phyloP scores from a whole-genome alignment of 2,113 vertebrate genomes.

The Microtus richardsoni region DNA sequence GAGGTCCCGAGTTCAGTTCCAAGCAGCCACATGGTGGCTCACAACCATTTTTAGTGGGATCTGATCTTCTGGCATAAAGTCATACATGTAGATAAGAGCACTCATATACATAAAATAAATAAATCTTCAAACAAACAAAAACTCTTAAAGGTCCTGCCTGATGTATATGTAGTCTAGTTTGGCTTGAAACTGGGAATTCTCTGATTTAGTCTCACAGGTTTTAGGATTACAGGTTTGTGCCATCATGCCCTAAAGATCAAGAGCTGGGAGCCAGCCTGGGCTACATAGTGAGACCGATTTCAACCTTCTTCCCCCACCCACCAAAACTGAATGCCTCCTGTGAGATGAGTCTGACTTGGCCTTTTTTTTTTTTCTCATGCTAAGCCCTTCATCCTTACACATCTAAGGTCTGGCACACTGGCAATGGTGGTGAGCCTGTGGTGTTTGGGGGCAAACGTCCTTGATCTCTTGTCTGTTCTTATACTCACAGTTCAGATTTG shows the following conservation, averaged over 20 bases:
- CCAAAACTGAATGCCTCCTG: not conserved
- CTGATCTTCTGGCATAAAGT: not conserved
- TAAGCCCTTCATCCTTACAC: no score
- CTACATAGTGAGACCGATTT: not conserved
- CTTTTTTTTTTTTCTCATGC: no score
- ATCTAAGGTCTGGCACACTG: not conserved
- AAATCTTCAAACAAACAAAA: not conserved
- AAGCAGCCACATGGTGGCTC: not conserved
- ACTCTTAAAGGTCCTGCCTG: not conserved
- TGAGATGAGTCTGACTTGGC: not conserved
- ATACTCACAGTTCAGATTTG: not conserved
- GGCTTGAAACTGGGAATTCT: not conserved
- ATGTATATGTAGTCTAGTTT: not conserved
- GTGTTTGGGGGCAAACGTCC: not conserved
- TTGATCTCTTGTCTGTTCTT: not conserved
- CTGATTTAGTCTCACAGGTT: not conserved
- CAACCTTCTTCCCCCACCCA: no score
- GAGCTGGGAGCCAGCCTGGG: not conserved
- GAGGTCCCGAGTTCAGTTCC: not conserved
- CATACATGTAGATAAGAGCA: not conserved
- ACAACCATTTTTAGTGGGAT: not conserved
- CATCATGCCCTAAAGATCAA: not conserved
- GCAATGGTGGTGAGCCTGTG: no score
- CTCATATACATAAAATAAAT: not conserved
- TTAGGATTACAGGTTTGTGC: not conserved